Evolutionary conservation across 2,113 vertebrate genomes (phyloP), one percentile per base, ranked within the genome.

Genomic region (Anarrhichthys ocellatus): DNA sequence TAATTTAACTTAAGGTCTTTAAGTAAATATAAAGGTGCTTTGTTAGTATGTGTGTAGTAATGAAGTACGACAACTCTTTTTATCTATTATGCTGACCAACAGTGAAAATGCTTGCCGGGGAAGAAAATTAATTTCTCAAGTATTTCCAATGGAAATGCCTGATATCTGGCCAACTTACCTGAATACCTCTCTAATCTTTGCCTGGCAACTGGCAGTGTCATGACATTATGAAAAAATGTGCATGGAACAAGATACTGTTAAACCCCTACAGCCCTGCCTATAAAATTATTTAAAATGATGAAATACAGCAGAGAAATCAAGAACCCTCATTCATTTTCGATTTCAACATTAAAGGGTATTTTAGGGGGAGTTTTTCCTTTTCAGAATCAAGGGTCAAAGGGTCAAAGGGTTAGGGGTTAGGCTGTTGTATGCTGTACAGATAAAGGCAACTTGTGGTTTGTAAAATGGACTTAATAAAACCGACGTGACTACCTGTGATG

Each of bases 401-500:
- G 32, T 32, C 2, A 27, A 27, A 0, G 32, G 32, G 32, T 32
- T 32, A 3, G 32, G 32, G 32, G 3, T 34, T 34, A 34, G 38
- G 38, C 2, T 24, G n/a, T 20, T 9, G 5, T 66, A 42, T 24
- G 22, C 17, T 20, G 27, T 69, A 36, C 20, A 15, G 29, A 70
- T 27, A 0, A 15, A 59, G 24, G 11, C n/a, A 27, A 22, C 50
- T 24, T 24, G 22, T 52, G 3, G 52, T 24, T 24, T 58, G 3
- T 58, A 14, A 24, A 58, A 59, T 59, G 20, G 15, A 27, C 24
- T 29, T 59, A 4, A 59, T 29, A 15, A 44, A 67, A 9, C 17
- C 46, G 65, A 14, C 29, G 2, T 34, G 18, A 50, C 24, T 92
- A 97, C 97, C 96, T 93, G 97, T 96, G 92, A 97, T 97, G 91